phyloP scores from a whole-genome alignment of 2,113 vertebrate genomes.

The Nycticebus coucang region DNA sequence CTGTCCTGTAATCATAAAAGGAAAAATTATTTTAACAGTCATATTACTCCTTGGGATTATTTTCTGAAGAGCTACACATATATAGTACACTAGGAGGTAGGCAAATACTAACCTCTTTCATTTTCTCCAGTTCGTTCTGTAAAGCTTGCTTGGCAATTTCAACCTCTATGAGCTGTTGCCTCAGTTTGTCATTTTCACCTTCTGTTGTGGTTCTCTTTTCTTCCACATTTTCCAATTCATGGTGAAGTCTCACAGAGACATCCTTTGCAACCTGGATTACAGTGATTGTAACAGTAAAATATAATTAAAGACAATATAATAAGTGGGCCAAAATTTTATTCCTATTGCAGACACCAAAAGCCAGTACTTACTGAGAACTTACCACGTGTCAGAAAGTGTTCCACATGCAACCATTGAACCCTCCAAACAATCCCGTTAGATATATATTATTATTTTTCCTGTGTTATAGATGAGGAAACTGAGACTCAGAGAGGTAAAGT shows the following conservation, averaged over 20 bases:
- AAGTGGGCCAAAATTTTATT: not conserved
- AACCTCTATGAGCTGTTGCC: conserved; percentile 97
- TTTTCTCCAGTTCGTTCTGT: conserved; percentile 96
- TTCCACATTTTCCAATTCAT: conserved; percentile 98
- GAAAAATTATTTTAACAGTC: not conserved
- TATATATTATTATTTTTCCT: not conserved
- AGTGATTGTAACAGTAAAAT: conserved; percentile 56
- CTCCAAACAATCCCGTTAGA: not conserved
- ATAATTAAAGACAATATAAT: conserved; percentile 20
- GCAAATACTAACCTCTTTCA: conserved; percentile 92
- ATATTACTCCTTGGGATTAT: not conserved
- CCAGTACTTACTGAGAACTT: not conserved
- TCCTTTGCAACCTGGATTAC: conserved; percentile 96
- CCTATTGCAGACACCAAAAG: not conserved
- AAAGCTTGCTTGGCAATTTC: conserved; percentile 97
- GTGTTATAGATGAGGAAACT: not conserved
- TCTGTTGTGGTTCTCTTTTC: conserved; percentile 97
- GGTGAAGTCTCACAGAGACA: conserved; percentile 97
- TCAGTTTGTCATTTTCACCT: conserved; percentile 97
- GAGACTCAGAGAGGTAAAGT: not conserved
- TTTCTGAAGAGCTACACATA: conserved; percentile 2
- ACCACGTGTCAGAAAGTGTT: not conserved
- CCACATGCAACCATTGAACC: not conserved
- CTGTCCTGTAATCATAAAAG: not conserved
- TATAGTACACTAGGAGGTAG: conserved; percentile 20